These are phyloP conservation scores for Onychostruthus taczanowskii DNA, from an alignment of 2,113 vertebrate species.

Conservation along the genomic window DNA sequence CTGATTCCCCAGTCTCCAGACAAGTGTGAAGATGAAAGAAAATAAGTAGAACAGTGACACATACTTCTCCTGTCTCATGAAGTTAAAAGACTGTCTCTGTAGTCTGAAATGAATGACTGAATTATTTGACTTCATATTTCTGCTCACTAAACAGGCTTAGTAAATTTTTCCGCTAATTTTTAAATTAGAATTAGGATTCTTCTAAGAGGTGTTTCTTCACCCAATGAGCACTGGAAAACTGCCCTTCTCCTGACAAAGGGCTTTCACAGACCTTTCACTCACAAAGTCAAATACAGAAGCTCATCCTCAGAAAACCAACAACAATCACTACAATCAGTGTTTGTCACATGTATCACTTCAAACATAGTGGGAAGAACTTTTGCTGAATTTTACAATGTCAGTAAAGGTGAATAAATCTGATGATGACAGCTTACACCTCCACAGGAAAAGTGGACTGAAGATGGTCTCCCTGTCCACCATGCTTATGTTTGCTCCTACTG, in stretches of 20 bases:
- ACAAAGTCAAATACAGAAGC: background rate
- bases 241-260: background rate
- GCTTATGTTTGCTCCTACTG: background rate
- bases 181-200: conserved; percentile 26
- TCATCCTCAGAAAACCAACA: background rate
- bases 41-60: conserved; percentile 3
- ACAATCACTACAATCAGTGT: background rate
- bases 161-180: conserved; percentile 56
- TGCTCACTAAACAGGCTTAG: conserved; percentile 4
- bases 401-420: background rate
- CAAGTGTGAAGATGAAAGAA: conserved; percentile 6
- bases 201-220: conserved; percentile 32
- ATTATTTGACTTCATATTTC: conserved; percentile 22
- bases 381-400: background rate
- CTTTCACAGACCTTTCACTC: background rate
- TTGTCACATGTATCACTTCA: background rate
- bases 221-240: background rate
- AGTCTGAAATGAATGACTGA: conserved; percentile 42
- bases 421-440: background rate
- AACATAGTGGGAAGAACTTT: background rate
- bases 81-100: conserved; percentile 38
- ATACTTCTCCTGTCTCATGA: conserved; percentile 15
- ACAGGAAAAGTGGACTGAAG: background rate
- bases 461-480: background rate
- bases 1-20: background rate